Conservation (phyloP, 1,140 invertebrate genomes). For the Drosophila neocordata region DNA sequence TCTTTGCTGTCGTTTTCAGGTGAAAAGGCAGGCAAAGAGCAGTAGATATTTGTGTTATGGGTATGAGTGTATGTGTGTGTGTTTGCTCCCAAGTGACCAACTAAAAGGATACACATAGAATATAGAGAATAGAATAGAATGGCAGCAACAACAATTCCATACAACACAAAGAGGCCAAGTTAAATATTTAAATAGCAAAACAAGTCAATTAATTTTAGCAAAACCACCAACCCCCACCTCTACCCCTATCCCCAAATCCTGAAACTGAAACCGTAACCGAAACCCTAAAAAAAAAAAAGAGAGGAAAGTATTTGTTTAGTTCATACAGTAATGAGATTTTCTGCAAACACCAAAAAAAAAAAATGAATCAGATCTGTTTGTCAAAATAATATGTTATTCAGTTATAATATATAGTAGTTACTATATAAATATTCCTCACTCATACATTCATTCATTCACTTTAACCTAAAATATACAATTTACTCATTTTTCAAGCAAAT, state of each 20-base stretch:
- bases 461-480: too few relatives aligned
- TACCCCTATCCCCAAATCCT: not conserved
- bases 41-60: not conserved
- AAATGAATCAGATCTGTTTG: too few relatives aligned
- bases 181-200: slow-evolving; percentile 79
- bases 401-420: too few relatives aligned
- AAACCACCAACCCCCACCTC: slow-evolving; percentile 26
- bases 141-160: slow-evolving; percentile 4
- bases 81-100: slow-evolving; percentile 72
- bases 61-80: slow-evolving; percentile 5
- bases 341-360: too few relatives aligned
- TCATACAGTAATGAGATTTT: too few relatives aligned
- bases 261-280: not conserved
- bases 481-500: too few relatives aligned
- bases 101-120: slow-evolving; percentile 64
- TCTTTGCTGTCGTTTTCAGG: slow-evolving; percentile 39
- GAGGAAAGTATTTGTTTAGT: too few relatives aligned
- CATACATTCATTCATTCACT: too few relatives aligned
- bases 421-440: too few relatives aligned
- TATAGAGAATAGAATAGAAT: slow-evolving; percentile 16
- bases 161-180: slow-evolving; percentile 70
- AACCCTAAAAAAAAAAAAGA: not conserved
- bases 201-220: slow-evolving; percentile 81
- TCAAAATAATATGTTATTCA: too few relatives aligned
- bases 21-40: slow-evolving; percentile 25